A percentile compares a stretch with the other conserved stretches of the same genome.
Conservation (phyloP, 2,888 invertebrate species). For the Tenthredo amoena region DNA sequence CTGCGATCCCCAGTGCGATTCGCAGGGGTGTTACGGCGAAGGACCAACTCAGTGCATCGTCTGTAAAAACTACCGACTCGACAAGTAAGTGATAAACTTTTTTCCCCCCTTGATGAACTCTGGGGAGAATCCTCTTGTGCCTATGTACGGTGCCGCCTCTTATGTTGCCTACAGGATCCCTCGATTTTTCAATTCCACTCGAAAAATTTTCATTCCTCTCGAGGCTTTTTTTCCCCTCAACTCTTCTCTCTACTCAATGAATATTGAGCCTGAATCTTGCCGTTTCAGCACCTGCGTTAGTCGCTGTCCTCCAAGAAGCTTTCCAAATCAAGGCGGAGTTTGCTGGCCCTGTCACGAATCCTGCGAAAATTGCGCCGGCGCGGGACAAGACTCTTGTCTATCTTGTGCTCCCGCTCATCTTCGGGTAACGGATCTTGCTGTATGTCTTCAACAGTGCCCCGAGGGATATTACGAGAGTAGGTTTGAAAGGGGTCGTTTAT, state of each 20-base stretch:
- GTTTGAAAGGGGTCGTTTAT: slow-evolving; percentile 63
- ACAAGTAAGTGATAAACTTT: slow-evolving; percentile 82
- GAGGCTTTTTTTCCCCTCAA: not conserved
- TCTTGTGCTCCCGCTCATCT: slow-evolving; percentile 92
- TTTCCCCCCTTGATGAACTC: not conserved
- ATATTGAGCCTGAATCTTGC: slow-evolving; percentile 16
- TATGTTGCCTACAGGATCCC: not conserved
- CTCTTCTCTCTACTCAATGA: slow-evolving; percentile 10
- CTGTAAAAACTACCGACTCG: slow-evolving; percentile 89
- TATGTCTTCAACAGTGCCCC: slow-evolving; percentile 93
- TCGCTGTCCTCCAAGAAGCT: slow-evolving; percentile 91
- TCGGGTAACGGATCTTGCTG: slow-evolving; percentile 90
- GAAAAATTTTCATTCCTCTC: not conserved
- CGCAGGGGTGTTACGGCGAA: slow-evolving; percentile 92
- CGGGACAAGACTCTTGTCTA: slow-evolving; percentile 92
- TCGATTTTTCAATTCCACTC: not conserved
- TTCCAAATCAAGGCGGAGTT: slow-evolving; percentile 88
- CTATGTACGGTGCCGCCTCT: not conserved
- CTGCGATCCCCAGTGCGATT: slow-evolving; percentile 92
- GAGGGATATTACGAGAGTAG: slow-evolving; percentile 93
- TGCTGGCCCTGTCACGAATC: slow-evolving; percentile 95
- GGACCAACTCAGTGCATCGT: slow-evolving; percentile 92
- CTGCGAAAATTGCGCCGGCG: slow-evolving; percentile 93
- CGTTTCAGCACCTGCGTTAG: slow-evolving; percentile 88
- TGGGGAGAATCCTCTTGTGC: not conserved